Conservation (phyloP, 2,797 vertebrate genomes). For the Myoxocephalus aenaeus region DNA sequence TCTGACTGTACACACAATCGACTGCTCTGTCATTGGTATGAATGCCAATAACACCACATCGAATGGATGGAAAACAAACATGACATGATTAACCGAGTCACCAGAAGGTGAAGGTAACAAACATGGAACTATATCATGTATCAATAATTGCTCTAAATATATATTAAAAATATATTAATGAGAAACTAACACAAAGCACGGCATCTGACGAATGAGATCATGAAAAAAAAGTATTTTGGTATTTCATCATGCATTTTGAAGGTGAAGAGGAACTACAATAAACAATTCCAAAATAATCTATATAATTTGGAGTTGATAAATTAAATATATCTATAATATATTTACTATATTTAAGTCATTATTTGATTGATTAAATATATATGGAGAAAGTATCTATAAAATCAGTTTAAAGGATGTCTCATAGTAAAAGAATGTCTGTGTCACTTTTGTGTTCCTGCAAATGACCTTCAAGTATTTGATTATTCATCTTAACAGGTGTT, state of each 20-base stretch:
- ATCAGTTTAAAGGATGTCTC: not conserved
- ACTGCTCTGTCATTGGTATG: slow-evolving; percentile 12
- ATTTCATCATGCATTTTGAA: slow-evolving; percentile 5
- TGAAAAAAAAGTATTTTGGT: not conserved
- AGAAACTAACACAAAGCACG: not conserved
- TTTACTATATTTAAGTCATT: no score
- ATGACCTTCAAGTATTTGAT: not conserved
- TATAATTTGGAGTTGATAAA: no score
- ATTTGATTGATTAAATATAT: not conserved
- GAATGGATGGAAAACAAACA: slow-evolving; percentile 18
- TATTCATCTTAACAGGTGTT: not conserved
- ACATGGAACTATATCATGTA: not conserved
- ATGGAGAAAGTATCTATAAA: not conserved
- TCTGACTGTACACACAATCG: slow-evolving; percentile 19
- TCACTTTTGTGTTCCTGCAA: not conserved
- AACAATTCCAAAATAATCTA: not conserved
- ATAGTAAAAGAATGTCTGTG: not conserved
- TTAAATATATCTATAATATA: no score
- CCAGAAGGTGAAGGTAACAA: slow-evolving; percentile 16
- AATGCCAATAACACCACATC: slow-evolving; percentile 24
- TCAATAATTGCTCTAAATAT: not conserved
- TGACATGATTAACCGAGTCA: slow-evolving; percentile 16
- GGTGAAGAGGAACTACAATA: not conserved
- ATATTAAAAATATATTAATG: slow-evolving; percentile 9
- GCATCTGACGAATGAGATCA: not conserved